Evolutionary conservation across 2,113 vertebrate genomes (phyloP).

Genomic region (Nesogale talazaci): DNA sequence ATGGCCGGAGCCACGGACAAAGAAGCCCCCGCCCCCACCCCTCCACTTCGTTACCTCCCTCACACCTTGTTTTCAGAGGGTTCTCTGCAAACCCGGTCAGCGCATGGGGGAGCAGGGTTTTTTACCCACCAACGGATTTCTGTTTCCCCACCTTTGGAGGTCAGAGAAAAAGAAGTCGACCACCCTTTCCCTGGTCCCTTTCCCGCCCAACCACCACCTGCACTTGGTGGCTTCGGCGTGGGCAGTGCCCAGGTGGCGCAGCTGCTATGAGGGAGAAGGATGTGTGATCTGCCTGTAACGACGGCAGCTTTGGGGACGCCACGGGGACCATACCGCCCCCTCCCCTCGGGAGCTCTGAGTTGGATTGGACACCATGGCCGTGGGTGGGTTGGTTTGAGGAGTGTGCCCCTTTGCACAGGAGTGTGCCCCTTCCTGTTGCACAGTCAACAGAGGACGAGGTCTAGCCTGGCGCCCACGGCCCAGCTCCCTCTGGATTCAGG

Average conservation of each 20-base stretch:
- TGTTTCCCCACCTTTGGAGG: background rate
- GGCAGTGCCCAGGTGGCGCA: background rate
- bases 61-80: constrained; percentile 26
- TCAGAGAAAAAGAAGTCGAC: background rate
- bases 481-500: background rate
- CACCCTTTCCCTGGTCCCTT: background rate
- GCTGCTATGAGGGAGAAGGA: no score
- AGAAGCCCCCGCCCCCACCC: constrained; percentile 9
- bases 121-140: background rate
- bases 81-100: background rate
- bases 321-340: no score
- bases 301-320: no score
- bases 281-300: no score
- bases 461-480: background rate
- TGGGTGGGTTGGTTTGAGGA: no score
- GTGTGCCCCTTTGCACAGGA: no score
- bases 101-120: background rate
- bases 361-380: no score
- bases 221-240: background rate
- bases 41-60: no score
- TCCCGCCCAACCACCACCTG: background rate
- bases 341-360: no score
- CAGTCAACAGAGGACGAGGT: background rate
- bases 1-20: background rate
- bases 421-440: no score